Percentiles rank a stretch among this genome's conserved stretches.
phyloP scores from a whole-genome alignment of 2,113 vertebrate genomes.

The Rhagologus leucostigma region DNA sequence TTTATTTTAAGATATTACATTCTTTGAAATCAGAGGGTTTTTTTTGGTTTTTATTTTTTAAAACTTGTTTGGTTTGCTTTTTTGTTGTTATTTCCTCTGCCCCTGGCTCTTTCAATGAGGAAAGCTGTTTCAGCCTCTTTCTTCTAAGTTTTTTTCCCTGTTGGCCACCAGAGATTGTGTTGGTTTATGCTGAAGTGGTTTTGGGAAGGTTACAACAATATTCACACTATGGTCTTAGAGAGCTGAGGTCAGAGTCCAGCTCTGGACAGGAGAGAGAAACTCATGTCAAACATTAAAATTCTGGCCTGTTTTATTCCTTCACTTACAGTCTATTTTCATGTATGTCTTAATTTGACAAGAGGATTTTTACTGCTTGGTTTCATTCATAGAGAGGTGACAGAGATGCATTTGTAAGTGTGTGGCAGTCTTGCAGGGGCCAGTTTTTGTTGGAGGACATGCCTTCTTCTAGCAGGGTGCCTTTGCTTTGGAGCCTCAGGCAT shows the following conservation, averaged over 20 bases:
- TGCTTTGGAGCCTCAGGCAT: neutral
- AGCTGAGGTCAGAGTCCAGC: neutral
- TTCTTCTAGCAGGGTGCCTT: neutral
- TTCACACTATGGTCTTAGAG: neutral
- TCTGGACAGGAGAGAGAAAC: neutral
- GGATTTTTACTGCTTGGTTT: neutral
- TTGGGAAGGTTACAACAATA: neutral
- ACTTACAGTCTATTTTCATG: neutral
- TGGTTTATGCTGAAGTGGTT: neutral
- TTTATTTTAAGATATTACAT: neutral
- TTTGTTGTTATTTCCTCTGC: neutral
- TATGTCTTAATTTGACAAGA: neutral
- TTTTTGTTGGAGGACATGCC: neutral
- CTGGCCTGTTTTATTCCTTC: neutral
- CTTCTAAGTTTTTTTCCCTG: neutral
- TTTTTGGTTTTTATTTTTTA: neutral
- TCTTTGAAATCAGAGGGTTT: neutral
- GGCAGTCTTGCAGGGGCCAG: neutral
- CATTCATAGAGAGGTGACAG: neutral
- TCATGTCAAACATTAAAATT: neutral
- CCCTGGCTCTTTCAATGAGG: neutral
- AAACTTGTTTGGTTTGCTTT: neutral
- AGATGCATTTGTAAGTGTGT: neutral
- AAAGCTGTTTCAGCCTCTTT: neutral
- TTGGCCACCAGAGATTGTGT: neutral